Evolutionary conservation across 1,140 invertebrate species (phyloP), one percentile per base, ranked within the genome.

Genomic region (Drosophila oshimai): DNA sequence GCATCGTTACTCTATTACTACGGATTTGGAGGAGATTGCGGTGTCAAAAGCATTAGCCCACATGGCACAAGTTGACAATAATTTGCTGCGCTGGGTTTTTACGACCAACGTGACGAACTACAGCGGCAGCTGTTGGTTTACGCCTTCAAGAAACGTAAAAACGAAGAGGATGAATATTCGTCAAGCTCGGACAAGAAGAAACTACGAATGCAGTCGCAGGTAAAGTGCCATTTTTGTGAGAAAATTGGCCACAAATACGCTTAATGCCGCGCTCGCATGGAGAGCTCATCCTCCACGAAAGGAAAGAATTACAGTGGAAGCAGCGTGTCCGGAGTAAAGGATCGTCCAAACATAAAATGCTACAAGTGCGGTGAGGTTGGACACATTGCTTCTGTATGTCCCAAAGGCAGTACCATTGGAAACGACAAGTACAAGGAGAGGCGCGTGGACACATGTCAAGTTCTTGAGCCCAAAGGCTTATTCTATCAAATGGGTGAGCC

Each of bases 131-230:
- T n/a, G n/a, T n/a, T n/a, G n/a, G 51, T 39, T 6, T 41, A 69
- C 49, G 7, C 55, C 17, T 69, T 69, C 18, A 61, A 42, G 28
- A 61, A 69, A 26, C 65, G 65, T 6, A 69, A 31, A 29, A 5
- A 33, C 17, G 51, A 57, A 18, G 44, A 39, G 7, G 51, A 45
- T 6, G 36, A 6, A 37, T 34, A 34, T 24, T 33, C 36, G 10
- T 13, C 37, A 22, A 37, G 9, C 12, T 6, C 28, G 18, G 53
- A n/a, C n/a, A n/a, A 45, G 9, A 64, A 54, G 42, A 33, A n/a
- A 36, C 15, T 7, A 34, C 15, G 17, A 12, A 44, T 37, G 13
- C 31, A n/a, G 24, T 28, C 7, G 5, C 41, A 31, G 26, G 26
- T 61, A 10, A 68, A 68, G 15, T 68, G 54, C 12, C 13, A 53